Conservation (phyloP, 2,113 vertebrate genomes). For the Rhea americana region DNA sequence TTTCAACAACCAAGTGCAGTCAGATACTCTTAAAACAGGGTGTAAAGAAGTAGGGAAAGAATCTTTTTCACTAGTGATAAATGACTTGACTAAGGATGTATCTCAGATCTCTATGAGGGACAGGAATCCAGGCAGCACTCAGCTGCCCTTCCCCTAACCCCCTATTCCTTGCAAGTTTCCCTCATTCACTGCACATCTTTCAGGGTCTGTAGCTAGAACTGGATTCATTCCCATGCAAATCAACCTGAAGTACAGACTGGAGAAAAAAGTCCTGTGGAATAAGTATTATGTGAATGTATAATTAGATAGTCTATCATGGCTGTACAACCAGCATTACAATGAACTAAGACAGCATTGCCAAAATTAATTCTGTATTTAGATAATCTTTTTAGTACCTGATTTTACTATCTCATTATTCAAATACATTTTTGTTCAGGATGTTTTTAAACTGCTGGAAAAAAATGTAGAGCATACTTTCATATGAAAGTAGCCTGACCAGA, state of each 20-base stretch:
- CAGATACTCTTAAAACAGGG: not conserved
- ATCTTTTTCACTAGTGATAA: not conserved
- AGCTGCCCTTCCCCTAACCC: not conserved
- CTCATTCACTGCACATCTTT: not conserved
- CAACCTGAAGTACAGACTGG: not conserved
- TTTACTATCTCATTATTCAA: not conserved
- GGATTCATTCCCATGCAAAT: not conserved
- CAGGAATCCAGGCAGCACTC: not conserved
- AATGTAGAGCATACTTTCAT: not conserved
- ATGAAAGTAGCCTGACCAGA: not conserved
- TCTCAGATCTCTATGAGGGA: not conserved
- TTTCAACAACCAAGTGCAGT: not conserved
- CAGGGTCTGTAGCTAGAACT: not conserved
- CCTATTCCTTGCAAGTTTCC: not conserved
- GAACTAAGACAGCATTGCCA: not conserved
- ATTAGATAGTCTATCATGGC: not conserved
- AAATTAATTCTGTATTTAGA: not conserved
- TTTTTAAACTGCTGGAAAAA: not conserved
- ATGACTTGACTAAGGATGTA: fast-evolving
- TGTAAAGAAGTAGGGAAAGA: not conserved
- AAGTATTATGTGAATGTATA: not conserved
- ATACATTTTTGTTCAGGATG: not conserved
- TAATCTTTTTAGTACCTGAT: not conserved
- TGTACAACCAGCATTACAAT: not conserved
- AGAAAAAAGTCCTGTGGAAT: not conserved